Evolutionary conservation across 2,113 vertebrate genomes (phyloP), one percentile per base, ranked within the genome.

Genomic region (Epinephelus cyanopodus): DNA sequence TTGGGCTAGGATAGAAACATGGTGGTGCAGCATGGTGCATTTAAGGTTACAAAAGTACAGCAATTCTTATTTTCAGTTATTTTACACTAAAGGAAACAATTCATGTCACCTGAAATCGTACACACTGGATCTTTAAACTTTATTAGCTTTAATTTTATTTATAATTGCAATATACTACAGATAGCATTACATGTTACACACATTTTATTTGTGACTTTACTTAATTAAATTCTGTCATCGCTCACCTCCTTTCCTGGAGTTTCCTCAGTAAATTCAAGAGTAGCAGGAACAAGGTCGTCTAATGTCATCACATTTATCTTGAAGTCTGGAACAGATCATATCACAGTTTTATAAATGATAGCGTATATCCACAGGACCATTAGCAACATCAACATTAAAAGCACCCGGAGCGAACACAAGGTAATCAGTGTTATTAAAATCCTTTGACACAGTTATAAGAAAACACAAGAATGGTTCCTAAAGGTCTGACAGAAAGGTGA

Each of bases 221-320:
- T 54, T 18, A 0, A 37, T 21, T 37, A 15, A 19, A 81, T 75
- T 4, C 29, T 56, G 53, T 62, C 9, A 33, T 65, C 12, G 47
- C 77, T 5, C 68, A 85, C 93, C 90, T 91, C 45, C 27, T 87
- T 42, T 82, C 10, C 42, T 77, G 68, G 39, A 3, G 27, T 25
- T 39, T 84, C 85, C 29, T 76, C 77, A 25, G 61, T 39, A 54
- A 87, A 47, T 48, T 62, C 80, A 29, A 68, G 6, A 19, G 27
- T 4, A 56, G 74, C 79, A 27, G 96, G 93, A 10, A 61, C 89
- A 73, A 99, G 65, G 42, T 98, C 96, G 17, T 98, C 97, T 14
- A 99, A 87, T 27, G 95, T 96, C 90, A 97, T 87, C 62, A 98
- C 62, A 23, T 98, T 97, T 19, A 95, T 66, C 79, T 93, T 94